phyloP scores from a whole-genome alignment of 2,113 vertebrate genomes.

The Microcebus lehilahytsara region DNA sequence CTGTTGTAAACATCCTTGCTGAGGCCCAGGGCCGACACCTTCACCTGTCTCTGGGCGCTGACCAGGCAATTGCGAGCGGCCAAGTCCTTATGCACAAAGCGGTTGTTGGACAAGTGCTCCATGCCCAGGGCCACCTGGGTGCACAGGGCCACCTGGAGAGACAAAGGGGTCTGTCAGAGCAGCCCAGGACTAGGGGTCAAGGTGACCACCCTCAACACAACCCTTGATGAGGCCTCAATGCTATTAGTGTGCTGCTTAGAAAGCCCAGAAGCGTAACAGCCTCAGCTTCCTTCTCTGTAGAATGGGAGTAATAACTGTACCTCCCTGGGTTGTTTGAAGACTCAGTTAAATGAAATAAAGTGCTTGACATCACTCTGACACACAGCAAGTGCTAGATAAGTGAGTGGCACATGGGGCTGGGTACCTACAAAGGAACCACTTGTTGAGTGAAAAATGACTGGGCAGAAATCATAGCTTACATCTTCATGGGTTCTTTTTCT shows the following conservation, averaged over 20 bases:
- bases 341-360: background rate
- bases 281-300: background rate
- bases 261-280: background rate
- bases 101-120: constrained; percentile 96
- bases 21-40: constrained; percentile 94
- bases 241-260: background rate
- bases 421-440: background rate
- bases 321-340: background rate
- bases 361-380: background rate
- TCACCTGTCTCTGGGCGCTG: constrained; percentile 93
- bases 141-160: constrained; percentile 91
- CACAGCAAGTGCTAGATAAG: background rate
- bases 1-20: constrained; percentile 99
- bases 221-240: background rate
- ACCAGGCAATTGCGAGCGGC: constrained; percentile 96
- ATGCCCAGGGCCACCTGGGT: constrained; percentile 96
- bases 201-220: background rate
- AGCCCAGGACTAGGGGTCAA: background rate
- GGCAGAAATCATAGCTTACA: background rate
- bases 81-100: constrained; percentile 96
- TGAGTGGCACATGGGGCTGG: background rate
- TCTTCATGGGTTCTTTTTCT: background rate
- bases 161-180: background rate
- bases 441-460: background rate
- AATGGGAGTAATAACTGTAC: background rate